These are phyloP conservation scores for Temnothorax unifasciatus DNA, from an alignment of 2,888 invertebrate genomes.

Conservation along the genomic window DNA sequence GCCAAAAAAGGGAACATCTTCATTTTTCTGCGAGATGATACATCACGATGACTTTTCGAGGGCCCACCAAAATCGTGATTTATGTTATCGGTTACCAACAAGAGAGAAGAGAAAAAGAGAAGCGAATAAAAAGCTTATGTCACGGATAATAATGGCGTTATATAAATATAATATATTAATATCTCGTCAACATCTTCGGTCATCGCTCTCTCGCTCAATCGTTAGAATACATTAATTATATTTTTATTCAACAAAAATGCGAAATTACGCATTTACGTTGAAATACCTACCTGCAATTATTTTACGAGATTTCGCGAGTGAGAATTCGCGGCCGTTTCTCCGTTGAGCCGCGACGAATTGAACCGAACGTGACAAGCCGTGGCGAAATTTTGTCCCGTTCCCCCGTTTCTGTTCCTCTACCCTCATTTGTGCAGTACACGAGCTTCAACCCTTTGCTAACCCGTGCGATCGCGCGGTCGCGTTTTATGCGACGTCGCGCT, in stretches of 20 bases:
- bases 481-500: constrained; percentile 38
- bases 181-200: background rate
- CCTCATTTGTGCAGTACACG: background rate
- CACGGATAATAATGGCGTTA: background rate
- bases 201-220: background rate
- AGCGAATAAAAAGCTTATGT: background rate
- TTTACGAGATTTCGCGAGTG: background rate
- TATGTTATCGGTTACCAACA: background rate
- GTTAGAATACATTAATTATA: background rate
- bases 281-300: background rate
- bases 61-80: constrained; percentile 4
- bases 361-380: constrained; percentile 27
- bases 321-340: constrained; percentile 1
- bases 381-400: constrained; percentile 13
- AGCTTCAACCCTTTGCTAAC: constrained; percentile 48
- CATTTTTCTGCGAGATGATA: constrained; percentile 20
- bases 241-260: background rate
- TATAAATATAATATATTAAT: background rate
- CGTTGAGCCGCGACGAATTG: constrained; percentile 26
- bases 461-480: constrained; percentile 33
- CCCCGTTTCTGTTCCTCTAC: background rate
- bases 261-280: background rate
- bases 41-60: background rate
- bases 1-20: constrained; percentile 15
- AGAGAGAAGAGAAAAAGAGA: background rate